Evolutionary conservation across 2,113 vertebrate genomes (phyloP).

Genomic region (Ursus arctos): DNA sequence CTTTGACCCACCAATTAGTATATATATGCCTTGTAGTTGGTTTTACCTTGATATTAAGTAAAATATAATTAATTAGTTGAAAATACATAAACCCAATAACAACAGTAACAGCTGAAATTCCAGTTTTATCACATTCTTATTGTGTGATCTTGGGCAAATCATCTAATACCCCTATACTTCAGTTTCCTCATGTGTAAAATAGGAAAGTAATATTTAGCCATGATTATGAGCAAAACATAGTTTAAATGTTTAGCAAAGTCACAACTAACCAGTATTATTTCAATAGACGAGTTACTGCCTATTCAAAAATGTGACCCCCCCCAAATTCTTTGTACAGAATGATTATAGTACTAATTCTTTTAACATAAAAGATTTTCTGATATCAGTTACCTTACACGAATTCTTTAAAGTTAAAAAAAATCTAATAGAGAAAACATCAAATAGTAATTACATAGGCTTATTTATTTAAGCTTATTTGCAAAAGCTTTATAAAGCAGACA

Average conservation of each 20-base stretch:
- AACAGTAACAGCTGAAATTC: slow-evolving; percentile 33
- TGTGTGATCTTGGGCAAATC: not conserved
- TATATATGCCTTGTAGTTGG: not conserved
- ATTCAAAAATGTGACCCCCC: not conserved
- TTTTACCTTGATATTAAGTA: slow-evolving; percentile 25
- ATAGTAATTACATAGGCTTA: not conserved
- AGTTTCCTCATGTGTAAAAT: slow-evolving; percentile 19
- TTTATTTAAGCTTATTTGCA: not conserved
- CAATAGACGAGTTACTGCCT: slow-evolving; percentile 32
- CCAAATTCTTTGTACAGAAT: slow-evolving; percentile 28
- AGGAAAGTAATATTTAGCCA: not conserved
- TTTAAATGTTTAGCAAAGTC: slow-evolving; percentile 11
- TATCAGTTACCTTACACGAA: slow-evolving; percentile 30
- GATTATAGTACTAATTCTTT: not conserved
- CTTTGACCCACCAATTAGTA: not conserved
- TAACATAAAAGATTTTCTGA: not conserved
- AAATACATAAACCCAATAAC: not conserved
- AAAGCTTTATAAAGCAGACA: slow-evolving; percentile 52
- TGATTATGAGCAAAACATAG: slow-evolving; percentile 1
- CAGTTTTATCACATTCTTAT: not conserved
- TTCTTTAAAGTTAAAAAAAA: slow-evolving; percentile 46
- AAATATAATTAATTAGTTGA: slow-evolving; percentile 42
- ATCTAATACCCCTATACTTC: slow-evolving; percentile 13
- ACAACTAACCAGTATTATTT: not conserved
- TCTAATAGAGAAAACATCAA: slow-evolving; percentile 29